Conservation (phyloP, 2,888 invertebrate species). For the Diarsia dahlii region DNA sequence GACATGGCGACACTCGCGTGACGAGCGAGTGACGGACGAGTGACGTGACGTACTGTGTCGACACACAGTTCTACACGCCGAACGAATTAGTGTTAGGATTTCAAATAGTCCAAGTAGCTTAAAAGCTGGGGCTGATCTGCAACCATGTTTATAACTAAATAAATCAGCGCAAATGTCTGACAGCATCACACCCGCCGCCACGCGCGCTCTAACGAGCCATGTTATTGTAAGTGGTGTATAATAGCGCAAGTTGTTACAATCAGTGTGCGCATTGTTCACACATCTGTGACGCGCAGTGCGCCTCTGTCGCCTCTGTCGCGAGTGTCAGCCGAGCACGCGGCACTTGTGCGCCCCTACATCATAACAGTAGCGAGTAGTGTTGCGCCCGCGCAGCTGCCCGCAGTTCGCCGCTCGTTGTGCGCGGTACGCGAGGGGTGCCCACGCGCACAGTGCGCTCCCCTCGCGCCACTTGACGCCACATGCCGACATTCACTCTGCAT, state of each 20-base stretch:
- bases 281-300: constrained; percentile 36
- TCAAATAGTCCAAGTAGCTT: constrained; percentile 18
- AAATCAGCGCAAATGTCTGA: not conserved
- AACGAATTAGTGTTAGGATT: constrained; percentile 3
- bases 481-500: constrained; percentile 14
- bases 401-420: not conserved
- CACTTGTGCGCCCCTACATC: constrained; percentile 16
- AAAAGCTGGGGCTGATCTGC: not conserved
- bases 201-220: not conserved
- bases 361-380: constrained; percentile 29
- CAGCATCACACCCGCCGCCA: not conserved
- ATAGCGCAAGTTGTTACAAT: not conserved
- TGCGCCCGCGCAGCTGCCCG: constrained; percentile 34
- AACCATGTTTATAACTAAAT: constrained; percentile 13
- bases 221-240: not conserved
- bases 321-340: constrained; percentile 8
- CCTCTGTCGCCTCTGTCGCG: constrained; percentile 12
- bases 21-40: constrained; percentile 36
- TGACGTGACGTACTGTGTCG: constrained; percentile 11
- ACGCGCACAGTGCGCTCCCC: constrained; percentile 4
- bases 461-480: constrained; percentile 51
- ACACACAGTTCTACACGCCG: not conserved
- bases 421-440: constrained; percentile 14
- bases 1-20: not conserved
- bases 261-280: constrained; percentile 31